These are phyloP conservation scores for Dendroctonus valens DNA, from an alignment of 1,140 invertebrate genomes.

Conservation along the genomic window DNA sequence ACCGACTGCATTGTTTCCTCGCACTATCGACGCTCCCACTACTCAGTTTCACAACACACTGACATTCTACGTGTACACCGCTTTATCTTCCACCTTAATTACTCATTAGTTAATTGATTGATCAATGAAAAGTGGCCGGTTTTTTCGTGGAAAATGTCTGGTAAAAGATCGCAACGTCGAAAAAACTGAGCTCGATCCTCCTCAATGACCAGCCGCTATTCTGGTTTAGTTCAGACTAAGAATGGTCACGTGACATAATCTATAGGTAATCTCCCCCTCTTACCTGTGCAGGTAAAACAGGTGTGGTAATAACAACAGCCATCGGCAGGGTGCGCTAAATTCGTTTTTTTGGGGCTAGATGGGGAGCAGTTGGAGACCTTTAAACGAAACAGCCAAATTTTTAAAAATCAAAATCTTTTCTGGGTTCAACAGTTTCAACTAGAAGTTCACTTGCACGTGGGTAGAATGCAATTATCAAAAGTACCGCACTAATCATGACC, in stretches of 20 bases:
- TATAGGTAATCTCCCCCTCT: constrained; percentile 15
- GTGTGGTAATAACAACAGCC: constrained; percentile 7
- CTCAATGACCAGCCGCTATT: constrained; percentile 22
- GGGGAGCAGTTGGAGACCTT: no score
- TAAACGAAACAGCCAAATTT: no score
- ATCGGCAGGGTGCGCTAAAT: constrained; percentile 10
- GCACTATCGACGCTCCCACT: constrained; percentile 18
- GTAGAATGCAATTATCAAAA: neutral
- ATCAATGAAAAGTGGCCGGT: constrained; percentile 5
- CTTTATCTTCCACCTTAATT: constrained; percentile 23
- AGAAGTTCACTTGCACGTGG: no score
- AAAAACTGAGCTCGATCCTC: neutral
- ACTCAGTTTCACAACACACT: constrained; percentile 12
- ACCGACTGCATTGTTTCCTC: constrained; percentile 24
- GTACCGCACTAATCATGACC: constrained; percentile 9
- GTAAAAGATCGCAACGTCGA: no score
- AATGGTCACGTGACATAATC: constrained; percentile 16
- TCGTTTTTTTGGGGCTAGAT: neutral
- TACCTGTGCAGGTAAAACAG: constrained; percentile 32
- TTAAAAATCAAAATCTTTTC: no score
- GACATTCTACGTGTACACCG: constrained; percentile 19
- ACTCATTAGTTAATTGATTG: constrained; percentile 9
- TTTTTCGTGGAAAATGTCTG: neutral
- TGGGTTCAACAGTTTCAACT: no score
- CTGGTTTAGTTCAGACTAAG: constrained; percentile 1